Conservation (phyloP, 2,113 vertebrate genomes). For the Eclectus roratus region DNA sequence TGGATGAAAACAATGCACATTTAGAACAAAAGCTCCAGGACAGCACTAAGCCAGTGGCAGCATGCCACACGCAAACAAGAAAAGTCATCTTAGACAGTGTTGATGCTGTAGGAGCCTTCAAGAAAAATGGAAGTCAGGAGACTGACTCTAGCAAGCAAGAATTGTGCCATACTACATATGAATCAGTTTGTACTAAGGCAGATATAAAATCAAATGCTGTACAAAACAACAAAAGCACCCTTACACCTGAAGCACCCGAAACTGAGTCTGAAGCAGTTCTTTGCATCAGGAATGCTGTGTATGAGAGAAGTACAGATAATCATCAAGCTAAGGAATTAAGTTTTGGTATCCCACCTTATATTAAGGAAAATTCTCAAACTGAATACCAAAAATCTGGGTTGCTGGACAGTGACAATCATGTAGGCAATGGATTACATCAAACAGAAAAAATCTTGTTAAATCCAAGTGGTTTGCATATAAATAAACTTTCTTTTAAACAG, state of each 20-base stretch:
- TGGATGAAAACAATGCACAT: constrained; percentile 23
- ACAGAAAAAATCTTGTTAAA: not conserved
- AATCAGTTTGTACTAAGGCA: constrained; percentile 6
- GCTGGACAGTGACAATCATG: not conserved
- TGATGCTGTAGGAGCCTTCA: constrained; percentile 11
- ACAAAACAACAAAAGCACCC: constrained; percentile 11
- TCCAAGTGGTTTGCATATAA: not conserved
- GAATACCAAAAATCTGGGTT: constrained; percentile 27
- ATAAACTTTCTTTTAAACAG: constrained; percentile 18
- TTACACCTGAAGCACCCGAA: constrained; percentile 10
- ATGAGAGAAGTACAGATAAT: constrained; percentile 32
- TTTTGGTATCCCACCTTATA: not conserved
- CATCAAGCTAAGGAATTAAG: constrained; percentile 30
- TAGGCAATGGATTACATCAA: constrained; percentile 16
- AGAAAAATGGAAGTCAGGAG: constrained; percentile 11
- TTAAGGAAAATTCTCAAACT: constrained; percentile 46
- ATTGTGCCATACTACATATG: not conserved
- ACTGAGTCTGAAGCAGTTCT: constrained; percentile 9
- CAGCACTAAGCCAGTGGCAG: not conserved
- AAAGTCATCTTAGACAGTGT: constrained; percentile 25
- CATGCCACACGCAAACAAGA: not conserved
- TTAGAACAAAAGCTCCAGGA: constrained; percentile 26
- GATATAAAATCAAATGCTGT: not conserved
- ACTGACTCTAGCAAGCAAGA: not conserved
- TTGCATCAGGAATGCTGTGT: not conserved